phyloP scores from a whole-genome alignment of 2,888 invertebrate species.

The Pinctada fucata region DNA sequence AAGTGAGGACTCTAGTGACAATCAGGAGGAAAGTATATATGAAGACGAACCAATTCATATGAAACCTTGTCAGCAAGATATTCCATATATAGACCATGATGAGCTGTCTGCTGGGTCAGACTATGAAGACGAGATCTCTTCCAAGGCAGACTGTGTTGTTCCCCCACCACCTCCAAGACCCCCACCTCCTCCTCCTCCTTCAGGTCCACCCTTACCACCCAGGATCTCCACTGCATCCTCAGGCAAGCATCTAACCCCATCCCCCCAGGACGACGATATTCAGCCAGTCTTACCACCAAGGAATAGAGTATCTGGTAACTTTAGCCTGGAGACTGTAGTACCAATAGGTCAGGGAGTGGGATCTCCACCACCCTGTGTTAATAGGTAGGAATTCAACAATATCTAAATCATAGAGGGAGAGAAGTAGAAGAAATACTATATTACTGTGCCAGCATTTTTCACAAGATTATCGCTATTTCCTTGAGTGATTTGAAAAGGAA shows the following conservation, averaged over 20 bases:
- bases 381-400: not conserved
- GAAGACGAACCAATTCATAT: slow-evolving; percentile 28
- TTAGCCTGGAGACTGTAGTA: slow-evolving; percentile 62
- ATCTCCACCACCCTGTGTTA: slow-evolving; percentile 8
- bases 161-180: slow-evolving; percentile 17
- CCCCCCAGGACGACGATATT: slow-evolving; percentile 38
- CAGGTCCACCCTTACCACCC: slow-evolving; percentile 27
- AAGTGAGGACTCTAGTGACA: slow-evolving; percentile 35
- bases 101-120: slow-evolving; percentile 14
- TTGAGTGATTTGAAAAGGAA: too few species aligned
- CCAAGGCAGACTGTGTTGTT: not conserved
- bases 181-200: slow-evolving; percentile 12
- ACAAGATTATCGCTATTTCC: too few species aligned
- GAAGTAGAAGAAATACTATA: too few species aligned
- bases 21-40: slow-evolving; percentile 20
- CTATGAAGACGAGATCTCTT: slow-evolving; percentile 7
- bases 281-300: slow-evolving; percentile 66
- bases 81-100: not conserved
- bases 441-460: too few species aligned
- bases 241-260: slow-evolving; percentile 19
- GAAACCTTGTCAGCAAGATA: not conserved
- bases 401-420: not conserved
- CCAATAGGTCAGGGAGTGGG: slow-evolving; percentile 54
- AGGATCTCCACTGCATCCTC: slow-evolving; percentile 19
- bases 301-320: slow-evolving; percentile 55